Conservation (phyloP, 2,797 vertebrate species). For the Alcedo quadribrachys region DNA sequence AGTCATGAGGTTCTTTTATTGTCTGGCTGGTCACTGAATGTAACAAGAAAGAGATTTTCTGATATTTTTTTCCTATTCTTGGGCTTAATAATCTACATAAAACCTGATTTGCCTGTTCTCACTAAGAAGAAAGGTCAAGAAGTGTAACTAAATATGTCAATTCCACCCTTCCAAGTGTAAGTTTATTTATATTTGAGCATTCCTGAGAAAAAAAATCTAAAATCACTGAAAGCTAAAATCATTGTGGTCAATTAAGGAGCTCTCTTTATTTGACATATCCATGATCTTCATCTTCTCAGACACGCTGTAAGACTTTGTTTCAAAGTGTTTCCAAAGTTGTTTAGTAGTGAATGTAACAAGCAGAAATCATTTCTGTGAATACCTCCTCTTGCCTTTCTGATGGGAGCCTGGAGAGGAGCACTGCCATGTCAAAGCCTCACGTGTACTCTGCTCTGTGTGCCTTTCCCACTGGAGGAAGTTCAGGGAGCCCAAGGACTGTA, state of each 20-base stretch:
- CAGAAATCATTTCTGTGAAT: background rate
- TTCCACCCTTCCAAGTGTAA: background rate
- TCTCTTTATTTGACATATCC: background rate
- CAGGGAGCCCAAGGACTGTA: background rate
- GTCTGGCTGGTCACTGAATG: background rate
- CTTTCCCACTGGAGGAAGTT: background rate
- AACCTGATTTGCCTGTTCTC: background rate
- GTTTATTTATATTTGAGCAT: background rate
- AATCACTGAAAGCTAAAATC: background rate
- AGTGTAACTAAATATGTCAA: background rate
- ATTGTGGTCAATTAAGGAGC: background rate
- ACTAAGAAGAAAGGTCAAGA: background rate
- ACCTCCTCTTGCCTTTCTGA: background rate
- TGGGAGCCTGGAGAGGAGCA: background rate
- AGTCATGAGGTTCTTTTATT: background rate
- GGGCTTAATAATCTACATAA: constrained; percentile 5
- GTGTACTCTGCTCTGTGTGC: background rate
- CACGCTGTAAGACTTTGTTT: background rate
- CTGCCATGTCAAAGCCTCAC: background rate
- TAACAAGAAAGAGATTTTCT: constrained; percentile 1
- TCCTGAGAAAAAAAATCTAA: background rate
- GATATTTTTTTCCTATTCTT: background rate
- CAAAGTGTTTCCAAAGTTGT: background rate
- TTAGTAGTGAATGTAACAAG: background rate
- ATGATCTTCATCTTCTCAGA: background rate